phyloP scores from a whole-genome alignment of 2,797 vertebrate genomes.

The Pangasius macronema region DNA sequence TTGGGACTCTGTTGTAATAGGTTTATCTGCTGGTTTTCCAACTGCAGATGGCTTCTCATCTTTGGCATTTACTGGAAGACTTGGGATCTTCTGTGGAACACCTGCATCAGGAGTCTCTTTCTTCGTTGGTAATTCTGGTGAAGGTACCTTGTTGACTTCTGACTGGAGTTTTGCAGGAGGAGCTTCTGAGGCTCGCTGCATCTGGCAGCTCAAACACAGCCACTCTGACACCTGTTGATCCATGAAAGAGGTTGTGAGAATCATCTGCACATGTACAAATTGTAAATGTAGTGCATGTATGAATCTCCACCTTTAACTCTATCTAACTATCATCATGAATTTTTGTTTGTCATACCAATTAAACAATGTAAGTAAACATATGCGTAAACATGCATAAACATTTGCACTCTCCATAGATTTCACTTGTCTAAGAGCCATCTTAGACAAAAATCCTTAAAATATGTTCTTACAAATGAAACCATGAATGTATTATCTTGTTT shows the following conservation, averaged over 20 bases:
- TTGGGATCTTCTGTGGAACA: conserved; percentile 59
- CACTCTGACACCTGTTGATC: conserved; percentile 78
- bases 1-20: neutral
- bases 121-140: conserved; percentile 29
- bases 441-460: neutral
- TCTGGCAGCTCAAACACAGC: conserved; percentile 89
- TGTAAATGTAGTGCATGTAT: neutral
- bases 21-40: conserved; percentile 27
- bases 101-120: conserved; percentile 54
- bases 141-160: conserved; percentile 60
- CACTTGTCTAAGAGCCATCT: neutral
- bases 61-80: conserved; percentile 52
- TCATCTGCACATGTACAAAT: neutral
- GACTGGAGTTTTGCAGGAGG: conserved; percentile 56
- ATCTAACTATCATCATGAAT: neutral
- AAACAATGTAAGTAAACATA: neutral
- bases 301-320: neutral
- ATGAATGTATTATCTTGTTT: neutral
- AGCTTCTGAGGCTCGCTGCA: conserved; percentile 77
- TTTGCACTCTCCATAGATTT: neutral
- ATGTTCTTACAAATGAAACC: neutral
- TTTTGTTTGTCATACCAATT: neutral
- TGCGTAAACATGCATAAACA: neutral
- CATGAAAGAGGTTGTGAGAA: conserved; percentile 21
- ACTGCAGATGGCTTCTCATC: conserved; percentile 22